Base-by-base conservation (phyloP, 2,113 vertebrate species). In the Nematolebias whitei region DNA sequence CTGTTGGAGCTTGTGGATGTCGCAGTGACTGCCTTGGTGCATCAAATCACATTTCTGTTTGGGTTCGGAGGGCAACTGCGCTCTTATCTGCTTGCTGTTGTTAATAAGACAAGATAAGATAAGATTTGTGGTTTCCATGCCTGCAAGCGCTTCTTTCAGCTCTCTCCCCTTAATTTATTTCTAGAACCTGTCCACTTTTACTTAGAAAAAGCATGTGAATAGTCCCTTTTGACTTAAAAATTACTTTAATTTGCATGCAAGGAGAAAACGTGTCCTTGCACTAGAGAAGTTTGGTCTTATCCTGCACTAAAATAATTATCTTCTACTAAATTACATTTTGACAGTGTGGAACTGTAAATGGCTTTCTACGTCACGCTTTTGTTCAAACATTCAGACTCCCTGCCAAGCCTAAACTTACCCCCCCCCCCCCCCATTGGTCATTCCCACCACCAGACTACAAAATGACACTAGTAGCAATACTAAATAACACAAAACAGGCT, bases 91-190 rank as follows among this genome's bases (percentile, higher is more conserved):
- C 57, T 68, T 10, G 10, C 44, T 19, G 72, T 63, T 67, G 63
- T 69, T 84, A 80, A 87, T 84, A 85, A 83, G 74, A 79, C 69
- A 1, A 69, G 66, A 75, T 67, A 32, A 74, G 75, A 85, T 56
- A 66, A 78, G 83, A 85, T 85, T 39, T 53, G 50, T 40, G 57
- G 69, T 80, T 80, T 70, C 71, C 79, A 73, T 80, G 74, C 70
- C 78, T 82, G 60, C 43, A 0, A 85, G 78, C 70, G 5, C 58
- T 63, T 60, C 81, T 82, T 78, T 74, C 62, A 59, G 78, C 71
- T 24, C 63, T 71, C 35, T 79, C 74, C 49, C 57, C 53, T 70
- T 26, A 57, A 51, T 72, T 72, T 41, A 68, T 65, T 69, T 43
- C 73, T 58, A 41, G 68, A 80, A 68, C 77, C 56, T 67, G 58